Conservation (phyloP, 1,140 invertebrate species). For the Panulirus ornatus region DNA sequence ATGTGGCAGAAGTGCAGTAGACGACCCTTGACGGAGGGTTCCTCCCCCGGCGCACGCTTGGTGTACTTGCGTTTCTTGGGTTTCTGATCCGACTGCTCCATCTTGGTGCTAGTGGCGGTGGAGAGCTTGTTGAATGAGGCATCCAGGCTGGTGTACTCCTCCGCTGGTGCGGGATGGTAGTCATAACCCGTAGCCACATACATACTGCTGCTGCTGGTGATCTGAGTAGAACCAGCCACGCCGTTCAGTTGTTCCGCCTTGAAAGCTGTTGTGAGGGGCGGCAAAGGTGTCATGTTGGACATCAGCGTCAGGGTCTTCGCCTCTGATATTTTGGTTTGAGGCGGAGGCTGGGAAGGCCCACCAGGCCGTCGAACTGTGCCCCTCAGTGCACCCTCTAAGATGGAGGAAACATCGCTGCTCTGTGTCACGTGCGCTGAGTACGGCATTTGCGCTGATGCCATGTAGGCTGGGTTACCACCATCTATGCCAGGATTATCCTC, state of each 20-base stretch:
- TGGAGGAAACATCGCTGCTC: constrained; percentile 73
- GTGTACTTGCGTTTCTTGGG: constrained; percentile 75
- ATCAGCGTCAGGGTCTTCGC: constrained; percentile 71
- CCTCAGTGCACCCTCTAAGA: constrained; percentile 75
- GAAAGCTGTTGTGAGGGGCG: constrained; percentile 72
- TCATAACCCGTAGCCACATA: constrained; percentile 70
- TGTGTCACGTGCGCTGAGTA: constrained; percentile 61
- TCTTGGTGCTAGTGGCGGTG: constrained; percentile 62
- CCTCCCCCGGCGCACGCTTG: constrained; percentile 70
- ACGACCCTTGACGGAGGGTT: constrained; percentile 78
- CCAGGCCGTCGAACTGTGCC: constrained; percentile 70
- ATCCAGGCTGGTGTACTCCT: constrained; percentile 69
- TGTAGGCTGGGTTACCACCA: constrained; percentile 26
- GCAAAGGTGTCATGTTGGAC: constrained; percentile 74
- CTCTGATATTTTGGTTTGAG: constrained; percentile 38
- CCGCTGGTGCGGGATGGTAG: constrained; percentile 65
- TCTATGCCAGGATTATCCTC: constrained; percentile 45
- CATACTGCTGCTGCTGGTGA: constrained; percentile 74
- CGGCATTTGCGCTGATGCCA: constrained; percentile 37
- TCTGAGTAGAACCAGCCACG: constrained; percentile 70
- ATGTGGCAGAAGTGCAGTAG: constrained; percentile 94
- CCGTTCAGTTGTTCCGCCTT: constrained; percentile 72
- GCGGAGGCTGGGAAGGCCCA: constrained; percentile 44
- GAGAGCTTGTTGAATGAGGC: constrained; percentile 72
- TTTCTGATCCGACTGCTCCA: constrained; percentile 57